Percentiles rank a stretch among this genome's conserved stretches.
These are phyloP conservation scores for Semicossyphus pulcher DNA, from an alignment of 2,113 vertebrate genomes.

Conservation along the genomic window DNA sequence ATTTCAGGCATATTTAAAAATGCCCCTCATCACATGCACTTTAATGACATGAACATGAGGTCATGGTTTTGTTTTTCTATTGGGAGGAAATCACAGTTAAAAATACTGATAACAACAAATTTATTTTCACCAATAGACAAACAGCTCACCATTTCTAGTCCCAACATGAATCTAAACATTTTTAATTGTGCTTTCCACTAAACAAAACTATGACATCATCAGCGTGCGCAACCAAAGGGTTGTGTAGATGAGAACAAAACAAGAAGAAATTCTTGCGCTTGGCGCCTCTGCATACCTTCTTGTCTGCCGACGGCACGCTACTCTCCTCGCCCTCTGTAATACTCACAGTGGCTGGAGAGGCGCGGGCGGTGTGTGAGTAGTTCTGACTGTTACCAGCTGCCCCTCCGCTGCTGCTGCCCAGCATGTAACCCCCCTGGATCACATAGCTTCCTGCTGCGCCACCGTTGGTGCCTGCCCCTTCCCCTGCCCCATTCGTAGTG, in stretches of 20 bases:
- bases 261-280: conserved; percentile 70
- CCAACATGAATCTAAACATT: conserved; percentile 26
- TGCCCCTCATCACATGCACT: conserved; percentile 73
- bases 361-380: conserved; percentile 91
- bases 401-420: conserved; percentile 80
- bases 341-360: conserved; percentile 95
- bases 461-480: conserved; percentile 79
- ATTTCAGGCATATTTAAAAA: conserved; percentile 72
- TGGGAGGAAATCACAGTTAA: conserved; percentile 78
- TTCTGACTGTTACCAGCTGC: conserved; percentile 85
- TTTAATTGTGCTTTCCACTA: conserved; percentile 78
- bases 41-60: conserved; percentile 79
- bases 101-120: conserved; percentile 31
- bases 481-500: conserved; percentile 79
- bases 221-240: conserved; percentile 55
- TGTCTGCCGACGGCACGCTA: conserved; percentile 88
- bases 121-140: neutral
- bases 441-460: conserved; percentile 87
- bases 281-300: conserved; percentile 86
- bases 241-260: conserved; percentile 67
- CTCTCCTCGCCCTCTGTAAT: conserved; percentile 86
- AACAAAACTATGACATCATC: conserved; percentile 75
- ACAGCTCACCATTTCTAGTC: neutral
- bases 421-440: conserved; percentile 94
- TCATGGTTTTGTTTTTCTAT: conserved; percentile 73